Evolutionary conservation across 2,113 vertebrate genomes (phyloP), one percentile per base, ranked within the genome.

Genomic region (Nothocercus julius): DNA sequence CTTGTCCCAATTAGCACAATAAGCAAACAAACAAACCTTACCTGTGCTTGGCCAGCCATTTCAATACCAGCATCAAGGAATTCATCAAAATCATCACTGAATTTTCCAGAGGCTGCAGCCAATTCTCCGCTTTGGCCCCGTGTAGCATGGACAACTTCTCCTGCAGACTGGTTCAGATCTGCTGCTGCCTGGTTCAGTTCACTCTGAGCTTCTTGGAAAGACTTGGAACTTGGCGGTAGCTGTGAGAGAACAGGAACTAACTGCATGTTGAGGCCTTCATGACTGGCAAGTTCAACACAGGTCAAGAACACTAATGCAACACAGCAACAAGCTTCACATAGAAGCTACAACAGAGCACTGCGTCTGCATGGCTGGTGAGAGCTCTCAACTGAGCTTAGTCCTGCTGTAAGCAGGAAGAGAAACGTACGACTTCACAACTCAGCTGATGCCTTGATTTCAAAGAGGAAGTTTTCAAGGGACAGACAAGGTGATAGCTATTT

Each of bases 1-100:
- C 64, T 64, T 36, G 7, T 32, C 62, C 11, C 44, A n/a, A 3
- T 11, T 14, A 64, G 18, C 30, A 73, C 3, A 5, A 62, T 18
- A 19, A 42, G 61, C 21, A 49, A 44, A 44, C 16, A 24, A 66
- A 40, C 24, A 28, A 73, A 15, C 21, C 97, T 59, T 97, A 99
- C 99, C 97, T 99, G 99, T 32, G 99, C 99, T 95, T 99, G 99
- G 77, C 99, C 99, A 32, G 99, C 99, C 99, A 99, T 99, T 98
- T 99, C 99, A 81, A 99, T 98, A 75, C 99, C 99, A 47, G 99
- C 99, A 74, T 99, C 99, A 34, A 99, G 98, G 97, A 99, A 99
- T 87, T 99, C 99, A 82, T 99, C 99, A 69, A 99, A 99, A 97
- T 99, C 99, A 83, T 99, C 98, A 73, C 99, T 99, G 98, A 99